Evolutionary conservation across 2,113 vertebrate species (phyloP).

Genomic region (Equus quagga): DNA sequence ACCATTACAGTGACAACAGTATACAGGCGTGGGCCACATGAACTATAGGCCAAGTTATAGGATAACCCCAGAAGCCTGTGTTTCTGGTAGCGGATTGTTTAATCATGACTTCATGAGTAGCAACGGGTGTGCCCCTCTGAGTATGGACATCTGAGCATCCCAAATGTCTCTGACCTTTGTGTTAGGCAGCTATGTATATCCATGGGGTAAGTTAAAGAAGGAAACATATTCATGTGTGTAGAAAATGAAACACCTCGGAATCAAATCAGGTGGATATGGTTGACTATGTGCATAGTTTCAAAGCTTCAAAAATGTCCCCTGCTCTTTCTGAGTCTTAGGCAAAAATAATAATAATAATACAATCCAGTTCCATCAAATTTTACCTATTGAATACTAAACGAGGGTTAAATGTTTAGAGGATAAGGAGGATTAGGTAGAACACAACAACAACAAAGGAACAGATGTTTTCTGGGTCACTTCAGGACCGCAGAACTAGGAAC

Average conservation of each 20-base stretch:
- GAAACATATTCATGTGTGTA: not conserved
- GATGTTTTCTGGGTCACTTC: not conserved
- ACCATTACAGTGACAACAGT: not conserved
- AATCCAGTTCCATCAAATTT: not conserved
- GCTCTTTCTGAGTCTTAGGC: not conserved
- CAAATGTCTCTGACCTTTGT: accelerated
- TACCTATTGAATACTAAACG: not conserved
- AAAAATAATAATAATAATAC: not conserved
- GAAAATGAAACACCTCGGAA: not conserved
- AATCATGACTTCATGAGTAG: not conserved
- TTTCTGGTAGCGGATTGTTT: not conserved
- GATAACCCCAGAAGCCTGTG: not conserved
- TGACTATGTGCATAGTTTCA: not conserved
- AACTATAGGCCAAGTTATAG: not conserved
- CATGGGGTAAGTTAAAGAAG: not conserved
- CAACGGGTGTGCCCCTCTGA: not conserved
- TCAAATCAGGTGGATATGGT: not conserved
- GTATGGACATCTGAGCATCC: not conserved
- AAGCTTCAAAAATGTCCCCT: not conserved
- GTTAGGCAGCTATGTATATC: accelerated
- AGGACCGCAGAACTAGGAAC: not conserved
- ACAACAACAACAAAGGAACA: not conserved
- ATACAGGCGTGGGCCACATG: not conserved
- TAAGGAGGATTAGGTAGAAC: not conserved
- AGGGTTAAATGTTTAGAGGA: not conserved